Evolutionary conservation across 2,888 invertebrate genomes (phyloP), one percentile per base, ranked within the genome.

Genomic region (Papilio protenor): DNA sequence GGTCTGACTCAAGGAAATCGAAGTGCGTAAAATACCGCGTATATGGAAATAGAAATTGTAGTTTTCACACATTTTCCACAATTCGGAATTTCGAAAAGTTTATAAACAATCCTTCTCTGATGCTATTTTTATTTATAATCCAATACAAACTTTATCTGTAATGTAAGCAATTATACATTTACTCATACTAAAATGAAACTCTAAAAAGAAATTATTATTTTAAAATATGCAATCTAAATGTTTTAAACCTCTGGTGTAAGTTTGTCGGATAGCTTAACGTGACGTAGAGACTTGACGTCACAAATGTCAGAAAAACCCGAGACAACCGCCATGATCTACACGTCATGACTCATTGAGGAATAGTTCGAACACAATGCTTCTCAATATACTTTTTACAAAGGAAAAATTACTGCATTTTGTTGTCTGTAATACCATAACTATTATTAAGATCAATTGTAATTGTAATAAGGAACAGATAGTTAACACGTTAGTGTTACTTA

Each of bases 321-420:
- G 75, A 55, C n/a, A 45, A 18, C 52, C 21, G 45, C 70, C 75
- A 23, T 70, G 70, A 70, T 40, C 76, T 45, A 49, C 49, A 71
- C 49, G 33, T 59, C 33, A 40, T 72, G 76, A 76, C 61, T 76
- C 76, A 72, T 61, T 61, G 76, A 76, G 49, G 61, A 61, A 71
- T 71, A 45, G 10, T 33, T 18, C 8, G 57, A 76, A 57, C 66
- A 45, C 47, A 76, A 75, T 33, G 23, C 14, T 57, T 45, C 40
- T 10, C 11, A 23, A 8, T 33, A 75, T 16, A 27, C n/a, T 72
- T 72, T 72, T 72, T 72, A 23, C 16, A 27, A 16, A 27, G 14
- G 8, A 10, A 33, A 64, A 33, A 33, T 64, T 33, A 33, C 18
- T 33, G 1, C 8, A 12, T 27, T 27, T 23, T 59, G 14, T 59